Evolutionary conservation across 2,888 invertebrate species (phyloP), one percentile per base, ranked within the genome.

Genomic region (Malthinus seriepunctatus): DNA sequence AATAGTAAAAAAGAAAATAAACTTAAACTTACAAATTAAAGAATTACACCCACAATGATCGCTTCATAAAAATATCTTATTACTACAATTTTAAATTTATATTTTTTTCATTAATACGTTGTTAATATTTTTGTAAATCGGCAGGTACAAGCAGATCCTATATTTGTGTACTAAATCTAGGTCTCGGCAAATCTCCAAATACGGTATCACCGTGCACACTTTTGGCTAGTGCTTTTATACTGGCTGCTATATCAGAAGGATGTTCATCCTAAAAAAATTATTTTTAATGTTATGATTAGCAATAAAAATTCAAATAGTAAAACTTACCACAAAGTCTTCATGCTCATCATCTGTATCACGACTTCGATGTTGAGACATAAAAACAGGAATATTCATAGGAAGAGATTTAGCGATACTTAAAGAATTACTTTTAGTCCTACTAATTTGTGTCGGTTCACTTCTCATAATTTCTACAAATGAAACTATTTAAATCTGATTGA

Each of bases 191-290:
- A 73, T 95, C 95, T 12, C 91, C 91, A 80, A 93, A 95, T 67
- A 92, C 89, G 15, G 87, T 83, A 79, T 94, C 93, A 61, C 91
- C 93, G 79, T 92, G 92, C 61, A 95, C 91, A 69, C 94, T 95
- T 71, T 90, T 89, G 12, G 95, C 94, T 71, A 95, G 80, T n/a
- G 94, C 94, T 79, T 92, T 91, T 76, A 95, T 95, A 76, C 91
- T 93, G 39, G 93, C 94, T 64, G 93, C 93, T 75, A 95, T 95
- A 76, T 93, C 91, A 62, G 87, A 84, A 32, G 88, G 85, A 71
- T 87, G 86, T 72, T 86, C 86, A 76, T 83, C 53, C 15, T 51
- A 33, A 15, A 38, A 51, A 3, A 47, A 46, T 47, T 58, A 31
- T 23, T 10, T 44, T 44, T 31, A 8, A 31, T 23, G 14, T 15